Percentiles rank a stretch among this genome's conserved stretches.
Evolutionary conservation across 2,888 invertebrate species (phyloP).

Genomic region (Sialis lutaria): DNA sequence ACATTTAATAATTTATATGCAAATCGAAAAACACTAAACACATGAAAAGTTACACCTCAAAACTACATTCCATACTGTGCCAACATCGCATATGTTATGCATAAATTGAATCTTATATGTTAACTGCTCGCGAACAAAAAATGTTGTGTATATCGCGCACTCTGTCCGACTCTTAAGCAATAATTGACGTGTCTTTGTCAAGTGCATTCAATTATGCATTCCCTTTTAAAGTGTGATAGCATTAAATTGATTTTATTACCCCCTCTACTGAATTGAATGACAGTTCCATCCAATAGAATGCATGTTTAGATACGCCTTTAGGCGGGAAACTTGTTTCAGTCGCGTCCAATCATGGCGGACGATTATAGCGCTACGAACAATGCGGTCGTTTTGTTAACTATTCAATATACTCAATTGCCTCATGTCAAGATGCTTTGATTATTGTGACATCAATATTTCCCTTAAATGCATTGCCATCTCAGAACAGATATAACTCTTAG

Average conservation of each 20-base stretch:
- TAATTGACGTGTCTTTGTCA: background rate
- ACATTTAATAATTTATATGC: too few species aligned
- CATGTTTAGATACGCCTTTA: conserved; percentile 1
- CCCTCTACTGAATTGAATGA: conserved; percentile 15
- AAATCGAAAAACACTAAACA: too few species aligned
- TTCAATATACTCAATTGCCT: too few species aligned
- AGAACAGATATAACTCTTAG: too few species aligned
- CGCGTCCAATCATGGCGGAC: background rate
- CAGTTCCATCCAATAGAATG: background rate
- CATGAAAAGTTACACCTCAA: too few species aligned
- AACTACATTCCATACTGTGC: too few species aligned
- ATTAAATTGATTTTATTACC: conserved; percentile 31
- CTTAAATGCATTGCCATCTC: too few species aligned
- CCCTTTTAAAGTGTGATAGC: conserved; percentile 19
- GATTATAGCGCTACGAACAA: too few species aligned
- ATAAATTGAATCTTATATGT: background rate
- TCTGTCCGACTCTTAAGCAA: background rate
- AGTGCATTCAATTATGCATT: background rate
- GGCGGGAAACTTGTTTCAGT: background rate
- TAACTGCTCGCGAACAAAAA: background rate
- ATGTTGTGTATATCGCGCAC: background rate
- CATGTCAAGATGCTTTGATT: too few species aligned
- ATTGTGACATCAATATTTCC: too few species aligned
- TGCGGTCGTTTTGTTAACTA: too few species aligned
- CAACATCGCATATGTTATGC: background rate